A percentile compares a stretch with the other conserved stretches of the same genome.
Conservation (phyloP, 2,113 vertebrate genomes). For the Corythornis madagascariensis region DNA sequence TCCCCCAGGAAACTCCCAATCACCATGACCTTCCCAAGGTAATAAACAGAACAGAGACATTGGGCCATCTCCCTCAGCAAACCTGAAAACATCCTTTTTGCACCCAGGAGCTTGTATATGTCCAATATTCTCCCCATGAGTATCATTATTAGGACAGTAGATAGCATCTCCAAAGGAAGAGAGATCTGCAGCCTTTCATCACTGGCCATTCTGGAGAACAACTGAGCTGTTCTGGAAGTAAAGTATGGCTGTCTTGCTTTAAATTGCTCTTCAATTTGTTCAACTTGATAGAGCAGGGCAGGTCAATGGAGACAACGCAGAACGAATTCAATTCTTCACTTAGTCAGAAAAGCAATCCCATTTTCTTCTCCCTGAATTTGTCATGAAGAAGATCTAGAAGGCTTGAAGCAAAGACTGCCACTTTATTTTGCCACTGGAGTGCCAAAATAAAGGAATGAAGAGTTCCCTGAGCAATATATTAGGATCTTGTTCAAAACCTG, state of each 20-base stretch:
- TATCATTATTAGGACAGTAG: neutral
- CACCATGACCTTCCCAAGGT: neutral
- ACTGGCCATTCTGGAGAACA: neutral
- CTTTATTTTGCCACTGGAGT: neutral
- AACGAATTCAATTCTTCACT: neutral
- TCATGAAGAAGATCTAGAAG: neutral
- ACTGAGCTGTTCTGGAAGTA: neutral
- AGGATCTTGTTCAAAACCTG: neutral
- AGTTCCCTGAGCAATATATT: neutral
- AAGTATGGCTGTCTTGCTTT: neutral
- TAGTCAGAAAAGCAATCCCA: neutral
- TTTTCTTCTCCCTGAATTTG: conserved; percentile 1
- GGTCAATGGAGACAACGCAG: neutral
- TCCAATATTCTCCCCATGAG: neutral
- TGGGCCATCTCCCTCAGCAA: neutral
- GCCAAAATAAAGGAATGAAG: neutral
- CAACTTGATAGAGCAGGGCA: neutral
- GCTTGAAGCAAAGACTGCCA: neutral
- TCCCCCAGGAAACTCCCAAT: neutral
- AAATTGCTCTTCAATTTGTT: neutral
- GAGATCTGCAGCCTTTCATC: neutral
- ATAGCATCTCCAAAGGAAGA: neutral
- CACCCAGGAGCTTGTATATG: neutral
- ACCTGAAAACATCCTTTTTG: neutral
- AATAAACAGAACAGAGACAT: neutral